Evolutionary conservation across 2,888 invertebrate species (phyloP), one percentile per base, ranked within the genome.

Genomic region (Harpalus rubripes): DNA sequence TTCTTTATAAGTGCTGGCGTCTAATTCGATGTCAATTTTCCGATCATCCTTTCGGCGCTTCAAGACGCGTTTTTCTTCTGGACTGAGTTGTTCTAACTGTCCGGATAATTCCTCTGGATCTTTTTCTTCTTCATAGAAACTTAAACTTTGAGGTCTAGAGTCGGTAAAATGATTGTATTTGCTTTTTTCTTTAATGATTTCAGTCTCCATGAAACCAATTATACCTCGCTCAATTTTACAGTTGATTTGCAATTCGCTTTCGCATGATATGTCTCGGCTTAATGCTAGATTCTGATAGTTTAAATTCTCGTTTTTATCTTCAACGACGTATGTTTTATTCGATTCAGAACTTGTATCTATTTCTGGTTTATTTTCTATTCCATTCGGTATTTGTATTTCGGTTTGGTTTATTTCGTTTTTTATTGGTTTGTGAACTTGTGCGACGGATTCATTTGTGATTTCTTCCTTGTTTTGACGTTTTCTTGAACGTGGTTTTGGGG

Each of bases 181-280:
- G 22, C 78, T 78, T 56, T 84, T 84, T 78, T 84, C 84, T 85
- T 90, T 91, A 76, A 88, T 90, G n/a, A 90, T 89, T 86, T 91
- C 91, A 78, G 90, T 88, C 82, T 89, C 89, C 89, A 91, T 91
- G 87, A 91, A 91, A 0, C 90, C 89, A 86, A 91, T 91, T 39
- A 91, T 91, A 39, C 91, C 87, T 15, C 89, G 90, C 76, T 91
- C 86, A 65, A 91, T 91, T 87, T 91, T 91, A 12, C 91, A 89
- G 87, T 94, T 94, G 58, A 94, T 94, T 68, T 94, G 93, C 26
- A 93, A 88, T 87, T 94, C 94, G 0, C 92, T 92, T 86, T 93
- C 94, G 16, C 93, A 90, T 0, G 93, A 94, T 86, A 93, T 92
- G 84, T 91, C 91, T 58, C 91, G 88, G 86, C 90, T 91, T 5